Evolutionary conservation across 2,113 vertebrate species (phyloP).

Genomic region (Gambusia holbrooki): DNA sequence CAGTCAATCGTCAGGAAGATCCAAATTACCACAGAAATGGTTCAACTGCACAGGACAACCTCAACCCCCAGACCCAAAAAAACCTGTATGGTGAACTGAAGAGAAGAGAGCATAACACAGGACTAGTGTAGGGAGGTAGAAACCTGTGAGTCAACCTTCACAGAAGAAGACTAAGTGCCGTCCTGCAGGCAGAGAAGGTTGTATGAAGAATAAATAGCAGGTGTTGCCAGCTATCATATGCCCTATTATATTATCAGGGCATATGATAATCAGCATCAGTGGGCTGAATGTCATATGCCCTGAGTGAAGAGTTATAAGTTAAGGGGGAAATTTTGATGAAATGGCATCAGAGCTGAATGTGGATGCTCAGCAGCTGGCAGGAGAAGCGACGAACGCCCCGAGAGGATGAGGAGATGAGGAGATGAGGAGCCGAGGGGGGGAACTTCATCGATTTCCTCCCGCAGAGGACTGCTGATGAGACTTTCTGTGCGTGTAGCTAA

Average conservation of each 20-base stretch:
- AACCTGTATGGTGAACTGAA: background rate
- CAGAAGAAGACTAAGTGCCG: background rate
- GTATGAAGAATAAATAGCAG: background rate
- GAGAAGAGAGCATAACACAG: too few species aligned
- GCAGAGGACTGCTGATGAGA: conserved; percentile 14
- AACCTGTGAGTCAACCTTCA: background rate
- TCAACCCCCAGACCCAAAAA: background rate
- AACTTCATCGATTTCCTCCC: conserved; percentile 24
- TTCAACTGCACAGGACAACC: too few species aligned
- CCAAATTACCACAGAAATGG: background rate
- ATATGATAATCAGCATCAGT: background rate
- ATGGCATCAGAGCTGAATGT: background rate
- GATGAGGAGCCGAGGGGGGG: conserved; percentile 3
- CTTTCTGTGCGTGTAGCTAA: conserved; percentile 42
- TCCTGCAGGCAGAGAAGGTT: background rate
- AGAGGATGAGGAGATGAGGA: background rate
- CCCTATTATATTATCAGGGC: too few species aligned
- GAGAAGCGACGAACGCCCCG: background rate
- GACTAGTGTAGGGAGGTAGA: too few species aligned
- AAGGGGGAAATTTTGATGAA: background rate
- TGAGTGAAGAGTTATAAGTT: background rate
- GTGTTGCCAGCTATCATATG: too few species aligned
- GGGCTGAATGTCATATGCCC: conserved; percentile 13
- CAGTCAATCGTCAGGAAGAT: background rate
- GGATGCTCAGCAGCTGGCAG: conserved; percentile 6